A percentile compares a stretch with the other conserved stretches of the same genome.
phyloP scores from a whole-genome alignment of 1,140 invertebrate genomes.

The Magallana ariakensis region DNA sequence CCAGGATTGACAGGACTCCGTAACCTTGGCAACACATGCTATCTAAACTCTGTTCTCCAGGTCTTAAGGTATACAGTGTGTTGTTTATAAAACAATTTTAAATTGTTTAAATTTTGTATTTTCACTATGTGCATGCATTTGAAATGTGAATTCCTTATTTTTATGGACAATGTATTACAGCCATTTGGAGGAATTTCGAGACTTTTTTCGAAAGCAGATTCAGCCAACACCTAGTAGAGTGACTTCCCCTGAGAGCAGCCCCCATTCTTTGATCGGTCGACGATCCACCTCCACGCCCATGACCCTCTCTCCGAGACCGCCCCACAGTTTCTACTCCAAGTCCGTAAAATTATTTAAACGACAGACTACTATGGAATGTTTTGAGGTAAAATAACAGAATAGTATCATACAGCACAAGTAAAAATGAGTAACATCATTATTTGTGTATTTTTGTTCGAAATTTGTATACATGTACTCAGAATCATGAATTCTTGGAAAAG shows the following conservation, averaged over 20 bases:
- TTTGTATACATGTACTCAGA: background rate
- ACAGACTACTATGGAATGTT: slow-evolving; percentile 72
- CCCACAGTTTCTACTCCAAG: slow-evolving; percentile 8
- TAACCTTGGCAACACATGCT: slow-evolving; percentile 78
- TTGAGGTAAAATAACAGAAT: slow-evolving; percentile 61
- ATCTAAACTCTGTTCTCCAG: slow-evolving; percentile 77
- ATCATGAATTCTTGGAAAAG: too few species aligned
- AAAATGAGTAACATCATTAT: background rate
- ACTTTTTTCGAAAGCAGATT: slow-evolving; percentile 66
- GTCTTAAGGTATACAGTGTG: slow-evolving; percentile 71
- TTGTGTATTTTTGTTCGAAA: background rate
- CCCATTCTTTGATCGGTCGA: slow-evolving; percentile 39
- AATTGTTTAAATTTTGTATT: background rate
- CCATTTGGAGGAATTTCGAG: slow-evolving; percentile 69
- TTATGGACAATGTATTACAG: slow-evolving; percentile 56
- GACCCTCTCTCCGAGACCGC: slow-evolving; percentile 2
- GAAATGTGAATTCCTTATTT: background rate
- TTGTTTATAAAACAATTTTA: background rate
- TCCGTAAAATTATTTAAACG: slow-evolving; percentile 50
- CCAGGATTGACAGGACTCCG: slow-evolving; percentile 75
- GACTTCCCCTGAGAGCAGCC: slow-evolving; percentile 55
- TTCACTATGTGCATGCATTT: background rate
- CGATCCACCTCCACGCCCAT: background rate
- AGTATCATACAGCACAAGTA: background rate
- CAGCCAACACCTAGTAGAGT: slow-evolving; percentile 60